These are phyloP conservation scores for Acropora tenuis DNA, from an alignment of 64 coral and sea anemone species.

Conservation along the genomic window DNA sequence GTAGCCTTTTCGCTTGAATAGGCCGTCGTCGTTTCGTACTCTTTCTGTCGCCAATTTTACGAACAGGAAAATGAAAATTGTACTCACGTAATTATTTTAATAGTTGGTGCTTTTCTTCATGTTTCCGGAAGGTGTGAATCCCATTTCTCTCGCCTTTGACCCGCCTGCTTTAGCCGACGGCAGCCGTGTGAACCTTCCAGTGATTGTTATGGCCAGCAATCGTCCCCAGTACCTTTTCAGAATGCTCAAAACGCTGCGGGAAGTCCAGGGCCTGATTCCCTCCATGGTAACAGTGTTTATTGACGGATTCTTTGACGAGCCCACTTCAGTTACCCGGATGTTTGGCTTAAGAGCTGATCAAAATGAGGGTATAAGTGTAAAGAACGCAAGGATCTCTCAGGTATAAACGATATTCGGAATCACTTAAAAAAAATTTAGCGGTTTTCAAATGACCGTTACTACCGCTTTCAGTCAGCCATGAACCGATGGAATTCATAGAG, in stretches of 20 bases:
- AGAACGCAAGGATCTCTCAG: slow-evolving; percentile 77
- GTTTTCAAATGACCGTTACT: too few relatives aligned
- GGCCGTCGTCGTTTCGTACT: too few relatives aligned
- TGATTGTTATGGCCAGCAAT: slow-evolving; percentile 61
- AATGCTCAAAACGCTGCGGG: slow-evolving; percentile 34
- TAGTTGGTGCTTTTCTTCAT: neutral
- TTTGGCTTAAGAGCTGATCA: slow-evolving; percentile 65
- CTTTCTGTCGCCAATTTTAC: too few relatives aligned
- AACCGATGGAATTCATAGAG: too few relatives aligned
- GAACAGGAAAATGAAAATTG: too few relatives aligned
- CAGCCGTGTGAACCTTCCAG: slow-evolving; percentile 19
- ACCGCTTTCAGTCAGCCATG: too few relatives aligned
- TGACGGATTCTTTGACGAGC: slow-evolving; percentile 57
- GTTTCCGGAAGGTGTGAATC: slow-evolving; percentile 16
- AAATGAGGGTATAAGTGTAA: slow-evolving; percentile 56
- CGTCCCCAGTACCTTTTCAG: slow-evolving; percentile 51
- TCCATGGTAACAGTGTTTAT: slow-evolving; percentile 69
- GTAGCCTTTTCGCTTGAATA: too few relatives aligned
- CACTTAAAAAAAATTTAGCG: too few relatives aligned
- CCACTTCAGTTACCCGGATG: slow-evolving; percentile 45
- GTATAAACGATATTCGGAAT: slow-evolving; percentile 1
- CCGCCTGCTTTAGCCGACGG: slow-evolving; percentile 46
- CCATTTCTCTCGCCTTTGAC: neutral
- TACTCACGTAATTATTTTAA: too few relatives aligned
- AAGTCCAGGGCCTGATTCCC: slow-evolving; percentile 16